These are phyloP conservation scores for Habropoda laboriosa DNA, from an alignment of 1,140 invertebrate genomes.

Conservation along the genomic window DNA sequence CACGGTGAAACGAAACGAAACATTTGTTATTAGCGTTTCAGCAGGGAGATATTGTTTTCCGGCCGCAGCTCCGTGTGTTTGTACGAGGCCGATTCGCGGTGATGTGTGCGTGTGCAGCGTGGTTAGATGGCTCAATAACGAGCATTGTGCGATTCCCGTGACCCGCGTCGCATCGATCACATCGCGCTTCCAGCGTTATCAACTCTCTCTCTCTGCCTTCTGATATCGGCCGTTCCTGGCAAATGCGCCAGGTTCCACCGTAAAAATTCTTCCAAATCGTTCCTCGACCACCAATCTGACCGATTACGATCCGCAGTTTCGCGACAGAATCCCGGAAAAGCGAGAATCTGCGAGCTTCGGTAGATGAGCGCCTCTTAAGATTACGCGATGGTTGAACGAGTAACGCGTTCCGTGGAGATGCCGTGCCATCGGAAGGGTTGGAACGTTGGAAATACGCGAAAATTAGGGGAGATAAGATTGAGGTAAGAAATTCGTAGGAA, in stretches of 20 bases:
- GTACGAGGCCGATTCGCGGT: background rate
- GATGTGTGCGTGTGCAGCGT: slow-evolving; percentile 27
- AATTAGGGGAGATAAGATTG: no score
- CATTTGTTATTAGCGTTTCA: slow-evolving; percentile 53
- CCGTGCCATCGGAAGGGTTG: no score
- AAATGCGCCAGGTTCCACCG: background rate
- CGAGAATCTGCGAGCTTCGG: background rate
- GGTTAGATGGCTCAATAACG: slow-evolving; percentile 66
- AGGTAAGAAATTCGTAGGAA: no score
- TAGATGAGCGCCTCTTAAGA: no score
- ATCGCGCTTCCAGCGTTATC: slow-evolving; percentile 46
- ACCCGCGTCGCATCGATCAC: slow-evolving; percentile 59
- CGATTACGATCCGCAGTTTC: background rate
- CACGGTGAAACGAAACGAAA: slow-evolving; percentile 26
- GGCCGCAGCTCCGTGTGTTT: slow-evolving; percentile 29
- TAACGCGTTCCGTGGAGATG: background rate
- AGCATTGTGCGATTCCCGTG: slow-evolving; percentile 57
- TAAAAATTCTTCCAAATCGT: background rate
- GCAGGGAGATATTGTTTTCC: slow-evolving; percentile 52
- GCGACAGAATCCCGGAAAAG: background rate
- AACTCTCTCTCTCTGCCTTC: background rate
- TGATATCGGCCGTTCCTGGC: background rate
- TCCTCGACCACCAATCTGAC: no score
- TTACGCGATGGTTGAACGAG: background rate
- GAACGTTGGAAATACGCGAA: no score